A percentile compares a stretch with the other conserved stretches of the same genome.
Conservation (phyloP, 1,140 invertebrate species). For the Pseudomyrmex cubaensis region DNA sequence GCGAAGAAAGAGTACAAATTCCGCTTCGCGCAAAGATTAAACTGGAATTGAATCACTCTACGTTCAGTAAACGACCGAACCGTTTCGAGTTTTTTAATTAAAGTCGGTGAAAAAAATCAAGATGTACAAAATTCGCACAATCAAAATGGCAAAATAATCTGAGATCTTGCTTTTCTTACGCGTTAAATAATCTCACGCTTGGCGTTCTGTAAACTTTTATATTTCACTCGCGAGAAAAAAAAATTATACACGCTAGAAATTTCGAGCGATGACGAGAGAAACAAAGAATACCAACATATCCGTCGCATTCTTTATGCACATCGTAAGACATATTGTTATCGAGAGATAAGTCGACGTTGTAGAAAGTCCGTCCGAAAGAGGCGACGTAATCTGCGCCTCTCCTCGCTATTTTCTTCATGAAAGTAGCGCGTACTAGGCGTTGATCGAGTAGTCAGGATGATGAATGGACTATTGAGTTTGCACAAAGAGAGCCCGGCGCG, state of each 20-base stretch:
- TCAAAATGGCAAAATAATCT: neutral
- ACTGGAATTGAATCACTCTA: conserved; percentile 14
- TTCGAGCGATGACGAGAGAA: neutral
- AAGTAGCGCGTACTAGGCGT: conserved; percentile 51
- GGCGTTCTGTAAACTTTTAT: neutral
- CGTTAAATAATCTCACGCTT: neutral
- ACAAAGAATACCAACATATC: neutral
- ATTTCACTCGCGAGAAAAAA: neutral
- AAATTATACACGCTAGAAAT: neutral
- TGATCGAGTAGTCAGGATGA: conserved; percentile 72
- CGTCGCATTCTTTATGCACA: conserved; percentile 11
- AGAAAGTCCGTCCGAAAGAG: conserved; percentile 6
- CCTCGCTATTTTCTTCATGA: conserved; percentile 32
- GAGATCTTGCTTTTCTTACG: neutral
- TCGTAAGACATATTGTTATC: conserved; percentile 29
- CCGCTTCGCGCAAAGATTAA: conserved; percentile 28
- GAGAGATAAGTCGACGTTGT: conserved; percentile 43
- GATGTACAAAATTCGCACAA: neutral
- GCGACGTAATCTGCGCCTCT: conserved; percentile 50
- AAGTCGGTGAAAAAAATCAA: neutral
- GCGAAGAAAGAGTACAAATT: conserved; percentile 15
- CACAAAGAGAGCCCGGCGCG: conserved; percentile 53
- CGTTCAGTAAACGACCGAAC: neutral
- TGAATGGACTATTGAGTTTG: conserved; percentile 68
- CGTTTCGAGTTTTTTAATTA: neutral